phyloP scores from a whole-genome alignment of 2,797 vertebrate species.

The Nyctibius grandis region DNA sequence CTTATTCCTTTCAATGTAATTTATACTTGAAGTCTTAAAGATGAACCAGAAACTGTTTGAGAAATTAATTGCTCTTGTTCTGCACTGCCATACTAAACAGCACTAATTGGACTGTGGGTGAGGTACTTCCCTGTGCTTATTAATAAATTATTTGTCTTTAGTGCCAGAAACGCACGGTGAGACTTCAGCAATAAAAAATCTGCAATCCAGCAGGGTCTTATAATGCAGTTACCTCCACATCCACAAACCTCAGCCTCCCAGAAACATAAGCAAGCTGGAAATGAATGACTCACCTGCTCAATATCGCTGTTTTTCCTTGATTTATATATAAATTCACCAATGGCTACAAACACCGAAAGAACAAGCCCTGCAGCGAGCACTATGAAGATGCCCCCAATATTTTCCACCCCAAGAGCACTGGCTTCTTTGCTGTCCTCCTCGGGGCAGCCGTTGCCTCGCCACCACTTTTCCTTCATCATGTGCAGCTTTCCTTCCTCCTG shows the following conservation, averaged over 20 bases:
- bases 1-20: not conserved
- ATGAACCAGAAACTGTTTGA: slow-evolving; percentile 22
- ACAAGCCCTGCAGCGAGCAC: slow-evolving; percentile 97
- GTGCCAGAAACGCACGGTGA: not conserved
- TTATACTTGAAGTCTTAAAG: slow-evolving; percentile 5
- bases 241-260: not conserved
- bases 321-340: slow-evolving; percentile 97
- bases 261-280: not conserved
- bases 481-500: slow-evolving; percentile 98
- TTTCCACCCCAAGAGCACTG: slow-evolving; percentile 94
- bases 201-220: not conserved
- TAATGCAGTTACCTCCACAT: not conserved
- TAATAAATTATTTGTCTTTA: slow-evolving; percentile 18
- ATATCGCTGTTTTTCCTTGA: slow-evolving; percentile 91
- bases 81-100: not conserved
- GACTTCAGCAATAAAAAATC: not conserved
- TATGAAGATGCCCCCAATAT: slow-evolving; percentile 97
- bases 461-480: slow-evolving; percentile 99
- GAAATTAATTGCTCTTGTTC: slow-evolving; percentile 27
- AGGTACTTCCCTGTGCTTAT: not conserved
- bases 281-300: slow-evolving; percentile 86
- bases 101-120: slow-evolving; percentile 11
- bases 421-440: slow-evolving; percentile 98
- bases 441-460: slow-evolving; percentile 94
- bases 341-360: slow-evolving; percentile 96